Conservation (phyloP, 2,113 vertebrate genomes). For the Grantiella picta region DNA sequence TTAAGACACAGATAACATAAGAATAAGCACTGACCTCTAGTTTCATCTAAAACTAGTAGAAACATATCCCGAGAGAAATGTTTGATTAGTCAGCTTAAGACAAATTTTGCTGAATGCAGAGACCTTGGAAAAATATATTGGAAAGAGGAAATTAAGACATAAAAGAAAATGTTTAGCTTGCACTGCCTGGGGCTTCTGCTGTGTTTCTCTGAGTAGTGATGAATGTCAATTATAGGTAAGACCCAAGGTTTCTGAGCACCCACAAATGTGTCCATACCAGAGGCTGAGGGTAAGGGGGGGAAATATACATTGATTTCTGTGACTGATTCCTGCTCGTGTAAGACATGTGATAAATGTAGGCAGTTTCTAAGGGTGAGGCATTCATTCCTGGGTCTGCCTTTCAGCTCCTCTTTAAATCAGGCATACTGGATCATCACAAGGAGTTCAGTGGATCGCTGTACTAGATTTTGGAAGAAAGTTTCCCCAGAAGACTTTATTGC, state of each 20-base stretch:
- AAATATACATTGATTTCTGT: not conserved
- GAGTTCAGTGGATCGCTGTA: not conserved
- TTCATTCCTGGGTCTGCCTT: not conserved
- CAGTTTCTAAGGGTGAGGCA: not conserved
- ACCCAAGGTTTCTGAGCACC: not conserved
- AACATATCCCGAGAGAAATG: not conserved
- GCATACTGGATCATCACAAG: not conserved
- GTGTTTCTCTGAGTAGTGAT: not conserved
- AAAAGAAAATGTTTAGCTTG: not conserved
- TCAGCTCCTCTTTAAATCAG: not conserved
- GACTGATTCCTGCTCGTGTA: not conserved
- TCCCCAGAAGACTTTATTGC: not conserved
- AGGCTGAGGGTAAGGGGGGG: not conserved
- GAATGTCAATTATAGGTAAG: not conserved
- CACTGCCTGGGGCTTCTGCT: not conserved
- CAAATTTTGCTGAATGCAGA: rapidly evolving
- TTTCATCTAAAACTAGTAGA: not conserved
- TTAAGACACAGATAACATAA: not conserved
- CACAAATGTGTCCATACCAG: not conserved
- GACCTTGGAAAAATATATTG: not conserved
- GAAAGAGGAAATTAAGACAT: not conserved
- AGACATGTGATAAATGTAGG: not conserved
- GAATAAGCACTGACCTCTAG: not conserved
- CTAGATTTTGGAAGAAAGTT: not conserved
- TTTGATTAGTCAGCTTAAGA: not conserved